Base-by-base conservation (phyloP, 1,140 invertebrate genomes). In the Centruroides vittatus region DNA sequence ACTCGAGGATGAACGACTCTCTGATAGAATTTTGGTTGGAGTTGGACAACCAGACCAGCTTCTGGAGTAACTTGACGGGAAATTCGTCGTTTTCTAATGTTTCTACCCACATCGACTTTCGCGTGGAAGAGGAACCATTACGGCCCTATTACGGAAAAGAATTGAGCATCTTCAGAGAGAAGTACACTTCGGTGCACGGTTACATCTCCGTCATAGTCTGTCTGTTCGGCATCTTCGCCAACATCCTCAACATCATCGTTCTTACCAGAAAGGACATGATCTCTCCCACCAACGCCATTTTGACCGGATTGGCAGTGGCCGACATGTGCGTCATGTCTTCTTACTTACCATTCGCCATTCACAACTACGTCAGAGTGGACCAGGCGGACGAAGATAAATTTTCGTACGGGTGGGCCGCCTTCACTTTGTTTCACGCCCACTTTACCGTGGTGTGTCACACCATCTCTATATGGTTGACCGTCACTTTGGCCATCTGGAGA, bases 401-500 rank as follows among this genome's bases (percentile, higher is more conserved):
- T 64, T 86, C 82, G 2, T 92, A 90, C 71, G 74, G 78, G 4
- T 90, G 88, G 86, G 80, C 87, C 0, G 78, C 84, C 8, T 92
- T 59, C 46, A 69, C 63, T 4, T 50, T 66, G 5, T 62, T 69
- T 36, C 63, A 65, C 56, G 86, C 85, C 6, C 81, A 89, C 66
- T 93, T 93, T 71, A 76, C 78, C 6, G 73, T 75, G 81, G 86
- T 90, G 3, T 78, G 87, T 68, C 93, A 97, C 73, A 94, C 91
- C 0, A 88, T 94, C 55, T 91, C 89, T 0, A 93, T 93, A 59
- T 93, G 87, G 81, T 72, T 96, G 58, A 93, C 91, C 0, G 84
- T 95, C 0, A 88, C 87, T 1, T 72, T 96, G 50, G 92, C 92
- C 0, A 83, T 95, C 3, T 96, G 93, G 87, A 78, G 92, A 5